Evolutionary conservation across 2,888 invertebrate genomes (phyloP), one percentile per base, ranked within the genome.

Genomic region (Rosalia funebris): DNA sequence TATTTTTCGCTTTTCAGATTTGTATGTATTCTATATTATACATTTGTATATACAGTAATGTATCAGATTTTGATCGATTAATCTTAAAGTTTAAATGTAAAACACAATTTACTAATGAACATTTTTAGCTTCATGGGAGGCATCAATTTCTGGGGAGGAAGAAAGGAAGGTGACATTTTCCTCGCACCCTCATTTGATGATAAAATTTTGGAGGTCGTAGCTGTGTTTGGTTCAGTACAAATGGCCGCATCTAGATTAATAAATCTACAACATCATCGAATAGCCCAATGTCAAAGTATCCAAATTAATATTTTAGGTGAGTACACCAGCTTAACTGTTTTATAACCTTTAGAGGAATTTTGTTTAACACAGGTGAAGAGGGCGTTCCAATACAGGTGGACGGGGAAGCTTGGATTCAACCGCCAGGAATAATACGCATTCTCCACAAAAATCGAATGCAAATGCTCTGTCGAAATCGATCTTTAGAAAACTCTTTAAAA

Each of bases 341-440:
- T 25, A 7, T 25, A 25, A 25, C 3, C 25, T 25, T 25, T 25
- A 25, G 25, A 3, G 25, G 7, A 25, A 25, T 41, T 19, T 56
- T 41, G 11, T 4, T 41, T 10, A 65, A 20, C 55, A 14, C 44
- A 84, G 85, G 93, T 12, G 92, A 93, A 45, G 96, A 89, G 82
- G 93, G 95, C 48, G 95, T 97, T 12, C 97, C 97, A 0, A 93
- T 97, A 52, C 95, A 94, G 83, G 97, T 97, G 36, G 98, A 98
- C 78, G 98, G 98, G 0, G 98, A 98, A 82, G 97, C 98, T 1
- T 98, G 98, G 98, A 86, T 97, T 36, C 98, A 98, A 81, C 95
- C 96, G 0, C 97, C 98, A 0, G 98, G 98, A 32, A 94, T 96
- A 79, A 95, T 98, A 70, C 86, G 95, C 56, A 97, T 98, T 70